These are phyloP conservation scores for Chamaetylas fuelleborni DNA, from an alignment of 2,113 vertebrate species.

Conservation along the genomic window DNA sequence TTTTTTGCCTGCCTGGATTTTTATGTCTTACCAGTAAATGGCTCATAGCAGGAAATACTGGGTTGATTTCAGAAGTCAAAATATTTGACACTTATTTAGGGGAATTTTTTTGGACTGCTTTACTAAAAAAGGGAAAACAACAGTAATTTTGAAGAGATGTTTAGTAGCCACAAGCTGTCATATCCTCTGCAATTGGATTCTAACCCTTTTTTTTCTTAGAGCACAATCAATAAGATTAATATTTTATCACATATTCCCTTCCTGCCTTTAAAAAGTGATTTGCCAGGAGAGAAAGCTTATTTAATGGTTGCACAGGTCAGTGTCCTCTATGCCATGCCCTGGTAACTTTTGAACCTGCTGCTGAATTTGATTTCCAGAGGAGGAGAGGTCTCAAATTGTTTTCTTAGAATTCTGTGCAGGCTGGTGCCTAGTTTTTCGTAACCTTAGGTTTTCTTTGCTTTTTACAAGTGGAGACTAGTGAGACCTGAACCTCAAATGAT, in stretches of 20 bases:
- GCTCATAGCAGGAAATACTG: background rate
- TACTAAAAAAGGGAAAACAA: background rate
- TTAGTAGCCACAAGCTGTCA: background rate
- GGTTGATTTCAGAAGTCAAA: background rate
- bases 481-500: background rate
- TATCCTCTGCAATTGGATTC: background rate
- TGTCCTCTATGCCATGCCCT: background rate
- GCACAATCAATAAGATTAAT: background rate
- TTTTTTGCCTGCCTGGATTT: background rate
- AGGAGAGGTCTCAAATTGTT: background rate
- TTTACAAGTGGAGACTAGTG: background rate
- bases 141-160: background rate
- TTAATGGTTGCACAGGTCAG: background rate
- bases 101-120: background rate
- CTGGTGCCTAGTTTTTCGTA: background rate
- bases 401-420: background rate
- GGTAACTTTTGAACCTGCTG: background rate
- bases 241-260: background rate
- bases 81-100: background rate
- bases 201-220: background rate
- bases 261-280: background rate
- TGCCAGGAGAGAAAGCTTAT: background rate
- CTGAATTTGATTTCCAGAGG: background rate
- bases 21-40: background rate
- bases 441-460: background rate